Base-by-base conservation (phyloP, 2,113 vertebrate genomes). In the Nettapus auritus region DNA sequence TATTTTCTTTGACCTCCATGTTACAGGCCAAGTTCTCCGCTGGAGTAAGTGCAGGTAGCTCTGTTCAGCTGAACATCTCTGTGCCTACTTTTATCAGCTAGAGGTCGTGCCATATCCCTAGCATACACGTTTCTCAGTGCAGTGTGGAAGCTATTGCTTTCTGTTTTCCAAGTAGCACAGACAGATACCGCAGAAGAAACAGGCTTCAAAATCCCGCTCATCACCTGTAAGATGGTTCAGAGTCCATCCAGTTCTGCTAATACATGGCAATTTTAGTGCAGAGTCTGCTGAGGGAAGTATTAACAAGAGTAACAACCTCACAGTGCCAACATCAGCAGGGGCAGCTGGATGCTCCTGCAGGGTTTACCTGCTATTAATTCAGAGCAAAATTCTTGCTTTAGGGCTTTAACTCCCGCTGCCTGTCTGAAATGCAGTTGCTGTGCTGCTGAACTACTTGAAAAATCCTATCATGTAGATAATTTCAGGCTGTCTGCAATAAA, bases 371-470 rank as follows among this genome's bases (percentile, higher is more conserved):
- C 7, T 86, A 68, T 87, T 80, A 38, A 73, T 85, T 82, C 40
- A 79, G 57, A 85, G 66, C 55, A 77, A 93, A 92, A 57, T 57
- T 59, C 26, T 80, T 73, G 46, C 62, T 85, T 89, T 55, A 82
- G 48, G 50, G 48, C 57, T 93, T 89, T 80, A 85, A 92, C 63
- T 91, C 68, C 78, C 89, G 70, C 66, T 89, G 89, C 73, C 53
- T 92, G 48, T 64, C 77, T 91, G 71, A 82, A 92, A 80, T 69
- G 63, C 28, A 82, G 84, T 55, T 87, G 66, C 40, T 79, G 46
- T 73, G 74, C 86, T 85, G 89, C 48, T 79, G 70, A 87, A 73
- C 63, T 53, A 82, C 53, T 44, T 87, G 70, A 89, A 87, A 86
- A 91, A 79, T 62, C 63, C 55, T 53, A 26, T 73, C 62, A 36